Evolutionary conservation across 2,888 invertebrate species (phyloP).

Genomic region (Lasioglossum figueresi): DNA sequence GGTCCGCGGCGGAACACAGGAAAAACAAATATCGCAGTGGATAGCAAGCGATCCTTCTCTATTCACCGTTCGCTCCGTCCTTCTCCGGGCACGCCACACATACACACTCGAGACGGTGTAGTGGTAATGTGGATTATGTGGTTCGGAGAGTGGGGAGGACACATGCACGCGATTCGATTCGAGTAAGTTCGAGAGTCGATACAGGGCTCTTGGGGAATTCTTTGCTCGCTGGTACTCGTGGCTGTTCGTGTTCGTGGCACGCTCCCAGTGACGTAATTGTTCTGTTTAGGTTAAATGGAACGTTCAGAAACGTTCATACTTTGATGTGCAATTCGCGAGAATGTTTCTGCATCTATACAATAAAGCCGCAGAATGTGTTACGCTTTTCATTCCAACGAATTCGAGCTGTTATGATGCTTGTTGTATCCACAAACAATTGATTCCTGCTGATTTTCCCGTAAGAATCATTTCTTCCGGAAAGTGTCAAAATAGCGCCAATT

Average conservation of each 20-base stretch:
- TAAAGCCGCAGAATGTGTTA: too few species aligned
- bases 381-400: neutral
- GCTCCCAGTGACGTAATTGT: neutral
- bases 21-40: constrained; percentile 48
- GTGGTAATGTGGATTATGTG: constrained; percentile 9
- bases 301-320: neutral
- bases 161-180: neutral
- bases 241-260: neutral
- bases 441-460: neutral
- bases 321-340: neutral
- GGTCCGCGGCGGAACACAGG: constrained; percentile 36
- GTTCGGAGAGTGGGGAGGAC: neutral
- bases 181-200: neutral
- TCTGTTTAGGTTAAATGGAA: neutral
- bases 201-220: neutral
- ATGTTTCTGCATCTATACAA: neutral
- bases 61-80: neutral
- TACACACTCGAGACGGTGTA: neutral
- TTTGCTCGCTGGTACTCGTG: neutral
- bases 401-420: neutral
- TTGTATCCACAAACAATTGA: neutral
- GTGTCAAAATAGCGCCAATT: neutral
- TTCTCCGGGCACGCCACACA: neutral
- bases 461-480: neutral
- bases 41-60: neutral